These are phyloP conservation scores for Callocephalon fimbriatum DNA, from an alignment of 2,113 vertebrate genomes.

Conservation along the genomic window DNA sequence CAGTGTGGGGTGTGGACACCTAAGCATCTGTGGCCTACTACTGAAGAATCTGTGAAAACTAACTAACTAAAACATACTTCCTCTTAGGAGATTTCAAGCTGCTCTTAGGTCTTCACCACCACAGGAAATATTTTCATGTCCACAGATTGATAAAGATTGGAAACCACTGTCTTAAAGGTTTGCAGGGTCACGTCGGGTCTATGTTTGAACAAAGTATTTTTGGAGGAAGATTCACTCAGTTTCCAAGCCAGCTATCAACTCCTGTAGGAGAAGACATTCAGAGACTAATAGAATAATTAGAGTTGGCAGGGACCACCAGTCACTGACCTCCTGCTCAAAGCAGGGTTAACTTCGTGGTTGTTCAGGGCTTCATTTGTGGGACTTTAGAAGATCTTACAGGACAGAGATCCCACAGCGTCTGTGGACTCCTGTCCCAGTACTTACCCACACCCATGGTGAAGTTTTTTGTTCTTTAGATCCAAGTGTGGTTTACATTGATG, in stretches of 20 bases:
- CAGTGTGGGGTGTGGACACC: neutral
- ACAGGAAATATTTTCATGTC: neutral
- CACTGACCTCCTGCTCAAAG: neutral
- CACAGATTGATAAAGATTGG: neutral
- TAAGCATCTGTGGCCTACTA: slow-evolving; percentile 17
- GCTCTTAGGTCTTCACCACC: neutral
- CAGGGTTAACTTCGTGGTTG: neutral
- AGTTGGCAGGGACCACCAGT: neutral
- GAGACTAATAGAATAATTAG: neutral
- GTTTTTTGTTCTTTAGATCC: neutral
- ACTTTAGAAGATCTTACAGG: neutral
- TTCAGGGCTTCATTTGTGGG: neutral
- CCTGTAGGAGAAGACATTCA: neutral
- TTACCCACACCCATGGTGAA: neutral
- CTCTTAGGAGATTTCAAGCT: neutral
- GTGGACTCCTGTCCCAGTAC: neutral
- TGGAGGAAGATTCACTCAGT: neutral
- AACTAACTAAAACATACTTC: neutral
- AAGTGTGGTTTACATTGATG: neutral
- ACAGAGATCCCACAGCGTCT: neutral
- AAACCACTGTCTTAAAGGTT: neutral
- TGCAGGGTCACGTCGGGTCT: neutral
- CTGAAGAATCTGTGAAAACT: slow-evolving; percentile 15
- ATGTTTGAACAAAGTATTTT: neutral
- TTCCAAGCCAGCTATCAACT: neutral